Base-by-base conservation (phyloP, 2,888 invertebrate genomes). In the Acanthococcus lagerstroemiae region DNA sequence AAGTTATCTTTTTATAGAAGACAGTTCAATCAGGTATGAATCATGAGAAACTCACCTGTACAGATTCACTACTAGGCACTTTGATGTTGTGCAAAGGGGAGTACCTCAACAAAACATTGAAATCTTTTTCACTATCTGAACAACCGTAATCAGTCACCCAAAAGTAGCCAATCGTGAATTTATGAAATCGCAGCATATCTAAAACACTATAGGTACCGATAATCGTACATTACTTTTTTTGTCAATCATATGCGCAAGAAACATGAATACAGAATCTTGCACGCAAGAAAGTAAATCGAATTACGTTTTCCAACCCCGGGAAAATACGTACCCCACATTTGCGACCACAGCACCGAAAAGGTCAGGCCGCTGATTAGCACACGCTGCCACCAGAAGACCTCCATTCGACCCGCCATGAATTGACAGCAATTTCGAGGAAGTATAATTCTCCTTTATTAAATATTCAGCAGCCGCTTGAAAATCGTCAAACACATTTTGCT, bases 351-450 rank as follows among this genome's bases (percentile, higher is more conserved):
- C 92, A 9, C 92, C 95, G 78, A 88, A 97, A 57, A 99, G 80
- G 73, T 95, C 91, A 0, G 97, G 97, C 45, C 92, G 82, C 79
- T 97, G 96, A 80, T 96, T 96, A 70, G 88, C 83, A 75, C 93
- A 93, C 15, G 95, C 95, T 3, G 89, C 95, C 12, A 96, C 90
- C n/a, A 97, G 79, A 65, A 97, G 82, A 0, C 99, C 99, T 1
- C 99, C 97, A 79, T 99, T 99, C 61, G 95, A 96, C 24, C 90
- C 95, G 19, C 99, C 99, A 77, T 94, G 89, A 72, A 94, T 93
- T 15, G 86, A 86, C 69, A 96, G 75, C 75, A 86, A 88, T 61
- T 81, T 77, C 9, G 85, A 79, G 24, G 76, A 79, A 0, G 95
- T 94, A 77, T 92, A 94, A n/a, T 84, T 82, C 71, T 90, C 83